Evolutionary conservation across 2,888 invertebrate genomes (phyloP).

Genomic region (Leucophenga maculata): DNA sequence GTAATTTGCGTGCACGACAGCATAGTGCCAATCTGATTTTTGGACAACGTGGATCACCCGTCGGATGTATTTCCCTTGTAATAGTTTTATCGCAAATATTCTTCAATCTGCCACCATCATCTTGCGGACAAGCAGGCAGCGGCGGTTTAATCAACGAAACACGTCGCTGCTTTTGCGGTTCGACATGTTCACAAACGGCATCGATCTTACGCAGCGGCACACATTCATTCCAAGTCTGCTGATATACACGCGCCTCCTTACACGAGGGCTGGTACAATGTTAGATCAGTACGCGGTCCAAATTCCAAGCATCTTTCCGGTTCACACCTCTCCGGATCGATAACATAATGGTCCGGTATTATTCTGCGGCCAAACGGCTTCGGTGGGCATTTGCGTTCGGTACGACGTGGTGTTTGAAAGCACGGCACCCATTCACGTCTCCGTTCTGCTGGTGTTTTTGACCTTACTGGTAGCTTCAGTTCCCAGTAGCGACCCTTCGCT

Average conservation of each 20-base stretch:
- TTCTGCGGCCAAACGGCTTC: too few species aligned
- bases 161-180: not conserved
- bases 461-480: too few species aligned
- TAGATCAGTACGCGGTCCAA: not conserved
- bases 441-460: not conserved
- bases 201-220: not conserved
- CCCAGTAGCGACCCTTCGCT: too few species aligned
- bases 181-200: not conserved
- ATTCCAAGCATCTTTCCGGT: not conserved
- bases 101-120: not conserved
- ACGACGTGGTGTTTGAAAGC: not conserved
- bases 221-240: not conserved
- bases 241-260: not conserved
- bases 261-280: not conserved
- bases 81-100: not conserved
- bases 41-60: conserved; percentile 8
- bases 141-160: not conserved
- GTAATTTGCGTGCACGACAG: accelerated
- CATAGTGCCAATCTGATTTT: not conserved
- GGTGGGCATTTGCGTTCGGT: not conserved
- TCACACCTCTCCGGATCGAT: not conserved
- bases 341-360: not conserved
- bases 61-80: not conserved
- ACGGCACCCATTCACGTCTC: not conserved
- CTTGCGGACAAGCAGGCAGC: not conserved